phyloP scores from a whole-genome alignment of 2,113 vertebrate species.

The Hydrolagus affinis region DNA sequence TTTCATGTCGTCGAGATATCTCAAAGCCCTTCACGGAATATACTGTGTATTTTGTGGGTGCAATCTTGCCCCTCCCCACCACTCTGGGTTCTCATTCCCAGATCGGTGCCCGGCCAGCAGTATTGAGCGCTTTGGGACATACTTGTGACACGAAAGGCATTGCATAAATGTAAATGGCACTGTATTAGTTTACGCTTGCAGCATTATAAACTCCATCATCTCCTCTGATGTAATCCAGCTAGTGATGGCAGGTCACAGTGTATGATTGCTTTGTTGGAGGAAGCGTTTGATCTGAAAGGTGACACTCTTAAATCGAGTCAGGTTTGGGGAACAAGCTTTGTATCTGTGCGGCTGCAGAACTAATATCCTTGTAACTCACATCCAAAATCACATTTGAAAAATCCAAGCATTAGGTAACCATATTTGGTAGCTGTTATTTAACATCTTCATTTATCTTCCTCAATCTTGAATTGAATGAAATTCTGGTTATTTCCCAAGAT shows the following conservation, averaged over 20 bases:
- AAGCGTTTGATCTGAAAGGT: not conserved
- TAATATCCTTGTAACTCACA: no score
- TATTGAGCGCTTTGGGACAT: no score
- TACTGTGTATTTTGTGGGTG: no score
- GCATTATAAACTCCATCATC: no score
- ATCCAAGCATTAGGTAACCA: not conserved
- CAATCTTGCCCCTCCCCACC: no score
- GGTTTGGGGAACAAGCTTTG: not conserved
- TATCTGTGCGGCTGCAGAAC: not conserved
- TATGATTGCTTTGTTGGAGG: not conserved
- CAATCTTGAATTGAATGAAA: not conserved
- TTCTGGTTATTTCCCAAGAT: not conserved
- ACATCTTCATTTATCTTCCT: not conserved
- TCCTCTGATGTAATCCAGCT: not conserved
- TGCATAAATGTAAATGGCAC: no score
- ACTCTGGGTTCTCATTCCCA: no score
- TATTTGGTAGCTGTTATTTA: constrained; percentile 22
- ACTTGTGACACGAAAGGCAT: no score
- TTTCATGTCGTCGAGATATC: no score
- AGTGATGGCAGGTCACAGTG: not conserved
- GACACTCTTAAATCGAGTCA: not conserved
- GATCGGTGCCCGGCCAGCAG: no score
- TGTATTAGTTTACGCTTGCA: no score
- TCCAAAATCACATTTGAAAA: not conserved
- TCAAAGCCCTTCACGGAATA: no score